Conservation (phyloP, 2,888 invertebrate genomes). For the Hypena proboscidalis region DNA sequence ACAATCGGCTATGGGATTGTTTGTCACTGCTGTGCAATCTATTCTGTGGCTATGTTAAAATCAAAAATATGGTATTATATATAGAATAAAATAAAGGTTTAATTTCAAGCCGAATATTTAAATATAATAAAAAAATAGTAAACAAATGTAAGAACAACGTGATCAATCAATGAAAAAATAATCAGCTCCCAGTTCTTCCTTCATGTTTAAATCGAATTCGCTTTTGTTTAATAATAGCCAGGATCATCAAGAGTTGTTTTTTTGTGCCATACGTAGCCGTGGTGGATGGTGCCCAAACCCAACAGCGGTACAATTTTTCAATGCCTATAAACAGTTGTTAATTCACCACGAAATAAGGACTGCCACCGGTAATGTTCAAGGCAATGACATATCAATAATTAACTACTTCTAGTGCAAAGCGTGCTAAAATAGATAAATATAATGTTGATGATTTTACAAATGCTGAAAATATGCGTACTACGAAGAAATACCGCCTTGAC, state of each 20-base stretch:
- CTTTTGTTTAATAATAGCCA: no score
- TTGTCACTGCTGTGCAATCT: no score
- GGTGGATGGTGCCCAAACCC: conserved; percentile 20
- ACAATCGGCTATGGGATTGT: no score
- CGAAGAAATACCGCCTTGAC: conserved; percentile 7
- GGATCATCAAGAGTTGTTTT: conserved; percentile 20
- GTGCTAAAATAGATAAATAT: conserved; percentile 16
- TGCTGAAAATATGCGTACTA: conserved; percentile 17
- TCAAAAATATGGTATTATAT: no score
- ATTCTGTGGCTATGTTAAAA: no score
- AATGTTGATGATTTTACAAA: conserved; percentile 11
- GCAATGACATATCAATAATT: conserved; percentile 4
- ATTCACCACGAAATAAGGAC: conserved; percentile 11
- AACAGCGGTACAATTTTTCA: conserved; percentile 21
- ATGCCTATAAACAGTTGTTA: conserved; percentile 17
- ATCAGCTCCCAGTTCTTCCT: no score
- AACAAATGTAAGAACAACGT: no score
- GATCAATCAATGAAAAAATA: no score
- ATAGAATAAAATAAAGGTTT: no score
- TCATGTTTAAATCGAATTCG: no score
- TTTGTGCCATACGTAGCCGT: conserved; percentile 18
- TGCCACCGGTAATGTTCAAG: conserved; percentile 6
- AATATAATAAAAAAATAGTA: no score
- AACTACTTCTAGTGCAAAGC: conserved; percentile 6
- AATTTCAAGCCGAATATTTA: no score